These are phyloP conservation scores for Schizotus pectinicornis DNA, from an alignment of 2,888 invertebrate species.

Conservation along the genomic window DNA sequence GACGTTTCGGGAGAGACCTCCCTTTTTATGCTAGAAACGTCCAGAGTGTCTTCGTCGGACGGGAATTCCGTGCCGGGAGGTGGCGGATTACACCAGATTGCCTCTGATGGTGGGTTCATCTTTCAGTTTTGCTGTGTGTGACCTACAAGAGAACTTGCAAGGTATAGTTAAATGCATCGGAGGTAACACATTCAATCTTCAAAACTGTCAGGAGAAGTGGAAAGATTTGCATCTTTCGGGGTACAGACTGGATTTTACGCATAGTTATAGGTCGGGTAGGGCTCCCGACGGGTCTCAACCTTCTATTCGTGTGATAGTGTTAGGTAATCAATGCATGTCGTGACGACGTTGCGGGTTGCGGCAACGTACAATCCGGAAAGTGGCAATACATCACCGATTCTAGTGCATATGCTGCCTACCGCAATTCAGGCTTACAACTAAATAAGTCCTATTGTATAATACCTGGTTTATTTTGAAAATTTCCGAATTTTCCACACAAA, in stretches of 20 bases:
- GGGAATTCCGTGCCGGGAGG: constrained; percentile 55
- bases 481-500: constrained; percentile 21
- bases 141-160: constrained; percentile 62
- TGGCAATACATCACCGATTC: constrained; percentile 2
- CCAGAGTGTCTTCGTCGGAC: constrained; percentile 29
- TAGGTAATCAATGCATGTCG: constrained; percentile 46
- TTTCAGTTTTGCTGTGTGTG: constrained; percentile 31
- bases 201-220: constrained; percentile 37
- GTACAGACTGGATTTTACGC: neutral
- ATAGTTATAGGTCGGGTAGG: constrained; percentile 15
- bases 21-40: constrained; percentile 25
- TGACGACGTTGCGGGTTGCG: constrained; percentile 28
- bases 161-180: constrained; percentile 58
- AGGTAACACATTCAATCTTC: constrained; percentile 39
- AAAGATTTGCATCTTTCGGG: constrained; percentile 13
- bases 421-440: constrained; percentile 14
- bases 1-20: constrained; percentile 16
- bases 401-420: constrained; percentile 4
- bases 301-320: constrained; percentile 35
- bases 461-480: constrained; percentile 25
- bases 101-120: constrained; percentile 50
- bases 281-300: constrained; percentile 22
- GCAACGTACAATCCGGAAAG: neutral
- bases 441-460: constrained; percentile 27
- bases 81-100: constrained; percentile 55